phyloP scores from a whole-genome alignment of 2,113 vertebrate species.

The Tachysurus fulvidraco region DNA sequence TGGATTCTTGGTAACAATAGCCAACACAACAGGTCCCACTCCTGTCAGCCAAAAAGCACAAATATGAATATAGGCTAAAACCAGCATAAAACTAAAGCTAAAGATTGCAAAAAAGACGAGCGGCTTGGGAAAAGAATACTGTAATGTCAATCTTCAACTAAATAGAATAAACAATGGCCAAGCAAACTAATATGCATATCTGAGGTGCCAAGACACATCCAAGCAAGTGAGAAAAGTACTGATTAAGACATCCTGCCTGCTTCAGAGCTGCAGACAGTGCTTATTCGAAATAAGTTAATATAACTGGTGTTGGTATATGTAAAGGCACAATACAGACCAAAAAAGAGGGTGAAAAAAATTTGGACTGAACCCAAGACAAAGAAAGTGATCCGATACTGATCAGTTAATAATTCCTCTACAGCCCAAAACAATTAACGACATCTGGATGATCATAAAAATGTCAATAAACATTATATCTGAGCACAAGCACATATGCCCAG shows the following conservation, averaged over 20 bases:
- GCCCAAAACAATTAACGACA: slow-evolving; percentile 48
- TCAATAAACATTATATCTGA: slow-evolving; percentile 26
- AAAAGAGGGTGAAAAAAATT: background rate
- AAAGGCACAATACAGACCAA: slow-evolving; percentile 6
- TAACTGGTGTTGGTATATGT: slow-evolving; percentile 31
- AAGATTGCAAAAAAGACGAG: no score
- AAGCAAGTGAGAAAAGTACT: background rate
- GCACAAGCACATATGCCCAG: background rate
- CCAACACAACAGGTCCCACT: no score
- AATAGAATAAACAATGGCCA: no score
- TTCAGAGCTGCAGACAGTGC: slow-evolving; percentile 3
- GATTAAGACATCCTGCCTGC: background rate
- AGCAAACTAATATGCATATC: background rate
- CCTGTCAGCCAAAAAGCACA: no score
- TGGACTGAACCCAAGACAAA: background rate
- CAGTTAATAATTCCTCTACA: slow-evolving; percentile 45
- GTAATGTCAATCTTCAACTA: no score
- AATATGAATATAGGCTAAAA: no score
- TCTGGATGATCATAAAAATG: slow-evolving; percentile 31
- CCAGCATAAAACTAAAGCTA: no score
- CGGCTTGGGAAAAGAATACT: no score
- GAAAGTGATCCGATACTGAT: slow-evolving; percentile 6
- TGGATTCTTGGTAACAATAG: no score
- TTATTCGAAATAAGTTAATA: background rate
- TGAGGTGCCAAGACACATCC: background rate